These are phyloP conservation scores for Nesoenas mayeri DNA, from an alignment of 2,113 vertebrate genomes.

Conservation along the genomic window DNA sequence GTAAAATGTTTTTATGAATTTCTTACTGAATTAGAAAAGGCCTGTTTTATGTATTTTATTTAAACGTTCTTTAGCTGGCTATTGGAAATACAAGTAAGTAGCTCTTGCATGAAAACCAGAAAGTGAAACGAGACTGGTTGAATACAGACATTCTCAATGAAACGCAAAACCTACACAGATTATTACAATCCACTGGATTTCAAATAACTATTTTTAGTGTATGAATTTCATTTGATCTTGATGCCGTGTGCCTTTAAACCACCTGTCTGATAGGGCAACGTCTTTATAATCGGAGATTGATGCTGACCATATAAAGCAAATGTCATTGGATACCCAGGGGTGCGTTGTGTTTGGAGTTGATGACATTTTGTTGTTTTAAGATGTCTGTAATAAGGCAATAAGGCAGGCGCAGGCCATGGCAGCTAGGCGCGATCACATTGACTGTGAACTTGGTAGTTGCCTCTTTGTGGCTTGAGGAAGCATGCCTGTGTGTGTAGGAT, in stretches of 20 bases:
- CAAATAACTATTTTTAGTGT: background rate
- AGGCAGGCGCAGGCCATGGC: background rate
- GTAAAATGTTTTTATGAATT: constrained; percentile 34
- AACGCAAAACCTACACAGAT: background rate
- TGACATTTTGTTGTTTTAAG: background rate
- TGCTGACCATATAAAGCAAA: background rate
- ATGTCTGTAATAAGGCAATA: background rate
- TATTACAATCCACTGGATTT: background rate
- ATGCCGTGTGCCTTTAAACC: constrained; percentile 28
- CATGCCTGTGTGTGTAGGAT: background rate
- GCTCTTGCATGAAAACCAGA: constrained; percentile 13
- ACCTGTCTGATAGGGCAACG: constrained; percentile 14
- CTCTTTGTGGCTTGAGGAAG: background rate
- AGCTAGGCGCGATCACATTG: background rate
- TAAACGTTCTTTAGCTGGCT: background rate
- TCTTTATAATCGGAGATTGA: background rate
- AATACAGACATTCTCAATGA: background rate
- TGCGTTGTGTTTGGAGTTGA: background rate
- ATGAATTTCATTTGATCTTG: background rate
- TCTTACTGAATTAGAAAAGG: constrained; percentile 6
- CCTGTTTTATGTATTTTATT: constrained; percentile 19
- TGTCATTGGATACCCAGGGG: background rate
- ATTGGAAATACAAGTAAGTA: constrained; percentile 10
- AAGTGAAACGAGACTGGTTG: constrained; percentile 22
- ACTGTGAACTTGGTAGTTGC: background rate